Evolutionary conservation across 2,888 invertebrate genomes (phyloP), one percentile per base, ranked within the genome.

Genomic region (Spodoptera littoralis): DNA sequence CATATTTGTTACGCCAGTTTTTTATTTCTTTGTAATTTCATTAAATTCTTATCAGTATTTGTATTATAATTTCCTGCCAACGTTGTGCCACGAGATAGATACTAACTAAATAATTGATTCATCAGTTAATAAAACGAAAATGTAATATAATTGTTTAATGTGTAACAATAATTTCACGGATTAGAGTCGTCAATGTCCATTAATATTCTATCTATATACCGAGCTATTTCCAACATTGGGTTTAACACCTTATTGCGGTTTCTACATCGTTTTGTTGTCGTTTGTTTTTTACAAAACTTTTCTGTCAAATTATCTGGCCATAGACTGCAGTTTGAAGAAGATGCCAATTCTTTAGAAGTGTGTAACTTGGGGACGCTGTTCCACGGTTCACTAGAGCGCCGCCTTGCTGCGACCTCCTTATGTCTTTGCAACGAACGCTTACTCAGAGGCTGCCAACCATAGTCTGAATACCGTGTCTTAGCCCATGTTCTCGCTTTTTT

Each of bases 191-290:
- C 83, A 41, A 88, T 79, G 63, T 92, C 88, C 58, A 84, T 82
- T 62, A 93, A 66, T 63, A 91, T 75, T 48, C 69, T 84, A 63
- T 93, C 91, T 45, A 93, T 87, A 65, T 89, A 89, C 13, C 77
- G 81, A 24, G 89, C 87, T 60, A 93, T 83, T 80, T 89, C 86
- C 41, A 89, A 63, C 87, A 93, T 90, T 1, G 92, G 91, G 61
- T 88, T 88, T 18, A 82, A 66, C 5, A 86, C 79, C 67, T 76
- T 83, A 42, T 71, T 79, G 24, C 82, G 75, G 68, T 85, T 80
- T 72, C 84, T 84, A 57, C 70, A 82, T 42, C 63, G 59, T 53
- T 60, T 51, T 45, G 45, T 57, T 22, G 58, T 11, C 18, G 22
- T 65, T 63, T 3, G 63, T 27, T 27, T 27, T 27, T 27, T 27